phyloP scores from a whole-genome alignment of 1,140 invertebrate species.

The Sycophaga agraensis region DNA sequence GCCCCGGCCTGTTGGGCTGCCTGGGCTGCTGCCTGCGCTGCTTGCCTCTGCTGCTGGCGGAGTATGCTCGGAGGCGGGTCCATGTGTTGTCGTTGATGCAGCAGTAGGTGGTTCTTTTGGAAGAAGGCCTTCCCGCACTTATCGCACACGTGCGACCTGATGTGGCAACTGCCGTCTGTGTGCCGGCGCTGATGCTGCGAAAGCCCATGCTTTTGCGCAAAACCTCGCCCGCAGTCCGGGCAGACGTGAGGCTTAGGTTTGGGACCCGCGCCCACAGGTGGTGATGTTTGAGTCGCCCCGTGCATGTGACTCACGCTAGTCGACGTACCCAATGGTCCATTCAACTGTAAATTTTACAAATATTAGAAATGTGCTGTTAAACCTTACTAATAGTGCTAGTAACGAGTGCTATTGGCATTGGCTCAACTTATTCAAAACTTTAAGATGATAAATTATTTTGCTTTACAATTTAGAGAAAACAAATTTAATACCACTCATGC shows the following conservation, averaged over 20 bases:
- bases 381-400: too few species aligned
- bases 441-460: too few species aligned
- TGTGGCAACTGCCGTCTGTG: constrained; percentile 76
- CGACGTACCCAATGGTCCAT: constrained; percentile 49
- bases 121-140: constrained; percentile 86
- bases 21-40: constrained; percentile 53
- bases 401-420: too few species aligned
- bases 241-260: constrained; percentile 80
- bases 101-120: constrained; percentile 78
- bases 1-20: constrained; percentile 14
- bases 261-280: constrained; percentile 48
- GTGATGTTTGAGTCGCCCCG: constrained; percentile 54
- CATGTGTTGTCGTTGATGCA: constrained; percentile 81
- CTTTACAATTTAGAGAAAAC: too few species aligned
- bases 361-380: constrained; percentile 7
- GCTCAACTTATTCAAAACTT: too few species aligned
- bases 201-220: constrained; percentile 78
- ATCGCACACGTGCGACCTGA: constrained; percentile 77
- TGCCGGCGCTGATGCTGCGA: constrained; percentile 75
- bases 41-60: constrained; percentile 57
- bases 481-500: too few species aligned
- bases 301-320: constrained; percentile 53
- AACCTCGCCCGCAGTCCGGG: constrained; percentile 79
- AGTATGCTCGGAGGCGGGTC: constrained; percentile 65
- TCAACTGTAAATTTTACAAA: constrained; percentile 42